Base-by-base conservation (phyloP, 2,888 invertebrate species). In the Protophormia terraenovae region DNA sequence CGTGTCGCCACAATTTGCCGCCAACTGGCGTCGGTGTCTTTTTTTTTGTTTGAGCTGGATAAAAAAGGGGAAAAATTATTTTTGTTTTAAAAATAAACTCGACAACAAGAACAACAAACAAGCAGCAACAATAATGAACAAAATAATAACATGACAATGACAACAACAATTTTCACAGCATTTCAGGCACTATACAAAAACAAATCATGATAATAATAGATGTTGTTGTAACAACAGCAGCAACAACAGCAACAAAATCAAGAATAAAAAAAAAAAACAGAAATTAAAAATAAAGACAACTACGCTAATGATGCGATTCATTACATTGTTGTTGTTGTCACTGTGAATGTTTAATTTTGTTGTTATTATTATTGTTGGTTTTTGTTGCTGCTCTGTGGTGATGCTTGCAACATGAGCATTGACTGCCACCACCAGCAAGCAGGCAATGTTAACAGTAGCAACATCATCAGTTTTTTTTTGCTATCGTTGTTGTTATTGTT, bases 1-100 rank as follows among this genome's bases (percentile, higher is more conserved):
- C 90, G 89, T 90, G 90, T 90, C 91, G 90, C 90, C 90, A 90
- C 89, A 89, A 90, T 90, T 90, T 90, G 90, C 90, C 89, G 90
- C 89, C 90, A 89, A 89, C 79, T 87, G 86, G 73, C 84, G 90
- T 89, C 90, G 90, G 89, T 88, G 89, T 82, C 55, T 77, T 78
- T 73, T 82, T 84, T 81, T 72, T 41, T 67, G 27, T 60, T 53
- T 41, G 64, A 80, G n/a, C n/a, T n/a, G n/a, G n/a, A n/a, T n/a
- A 47, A 80, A 72, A 80, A 77, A 89, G 89, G 88, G 88, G 86
- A 89, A 87, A 89, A 90, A 89, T 88, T 69, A 64, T 72, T 66
- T 85, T 72, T 72, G 58, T 71, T 83, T 86, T 83, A 80, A 84
- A 86, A 87, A 86, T 83, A 87, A 86, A 71, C 84, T 66, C 62